Conservation (phyloP, 2,113 vertebrate genomes). For the Embiotoca jacksoni region DNA sequence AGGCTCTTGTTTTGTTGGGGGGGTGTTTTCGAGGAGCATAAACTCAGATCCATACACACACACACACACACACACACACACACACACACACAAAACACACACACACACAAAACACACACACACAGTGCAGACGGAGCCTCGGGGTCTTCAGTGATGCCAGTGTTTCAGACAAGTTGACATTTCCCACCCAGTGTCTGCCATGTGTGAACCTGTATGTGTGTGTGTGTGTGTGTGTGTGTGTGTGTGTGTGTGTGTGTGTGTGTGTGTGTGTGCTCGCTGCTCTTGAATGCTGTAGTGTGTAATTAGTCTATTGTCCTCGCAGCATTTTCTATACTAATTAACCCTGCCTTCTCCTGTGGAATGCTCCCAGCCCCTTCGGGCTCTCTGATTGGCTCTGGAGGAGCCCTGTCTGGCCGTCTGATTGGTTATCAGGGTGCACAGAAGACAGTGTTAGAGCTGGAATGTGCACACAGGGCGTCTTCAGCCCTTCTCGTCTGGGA, state of each 20-base stretch:
- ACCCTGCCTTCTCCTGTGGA: slow-evolving; percentile 48
- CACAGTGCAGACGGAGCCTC: slow-evolving; percentile 47
- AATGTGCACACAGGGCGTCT: slow-evolving; percentile 28
- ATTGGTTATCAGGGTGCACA: slow-evolving; percentile 36
- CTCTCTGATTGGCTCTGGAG: slow-evolving; percentile 36
- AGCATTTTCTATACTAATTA: slow-evolving; percentile 68
- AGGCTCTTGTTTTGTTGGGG: slow-evolving; percentile 18
- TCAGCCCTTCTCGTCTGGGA: slow-evolving; percentile 18
- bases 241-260: neutral
- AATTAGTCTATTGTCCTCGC: slow-evolving; percentile 69
- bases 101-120: slow-evolving; percentile 30
- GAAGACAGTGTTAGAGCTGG: neutral
- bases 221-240: neutral
- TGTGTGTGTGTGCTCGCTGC: neutral
- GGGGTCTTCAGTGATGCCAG: slow-evolving; percentile 68
- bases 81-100: slow-evolving; percentile 24
- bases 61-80: slow-evolving; percentile 31
- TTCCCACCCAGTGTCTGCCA: slow-evolving; percentile 59
- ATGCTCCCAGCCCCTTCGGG: slow-evolving; percentile 41
- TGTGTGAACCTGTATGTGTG: slow-evolving; percentile 26
- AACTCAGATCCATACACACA: slow-evolving; percentile 14
- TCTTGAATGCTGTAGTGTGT: slow-evolving; percentile 52
- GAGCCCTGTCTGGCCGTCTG: neutral
- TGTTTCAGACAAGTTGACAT: slow-evolving; percentile 77
- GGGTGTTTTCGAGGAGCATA: slow-evolving; percentile 39